Base-by-base conservation (phyloP, 35 echinoderm and acorn worm species). In the Heliocidaris erythrogramma region DNA sequence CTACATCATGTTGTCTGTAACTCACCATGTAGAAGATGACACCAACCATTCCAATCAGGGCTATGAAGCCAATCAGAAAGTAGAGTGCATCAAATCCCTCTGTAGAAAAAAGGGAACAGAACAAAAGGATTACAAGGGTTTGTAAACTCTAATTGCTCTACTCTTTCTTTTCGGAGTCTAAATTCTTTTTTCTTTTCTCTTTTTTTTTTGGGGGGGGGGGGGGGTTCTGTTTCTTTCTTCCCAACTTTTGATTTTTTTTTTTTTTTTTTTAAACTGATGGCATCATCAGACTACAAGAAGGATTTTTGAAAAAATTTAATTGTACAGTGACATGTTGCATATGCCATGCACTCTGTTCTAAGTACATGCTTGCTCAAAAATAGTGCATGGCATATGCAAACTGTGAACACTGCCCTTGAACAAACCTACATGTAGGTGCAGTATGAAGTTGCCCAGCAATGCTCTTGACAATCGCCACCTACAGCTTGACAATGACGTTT, bases 71-170 rank as follows among this genome's bases (percentile, higher is more conserved):
- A 88, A 98, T 61, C 30, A 95, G 92, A 52, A 98, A 98, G 50
- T 96, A 98, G 32, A 98, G 59, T 31, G 97, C 97, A 94, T 93
- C 96, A 86, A 97, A 96, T 94, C 97, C 96, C 61, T 94, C 97
- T 98, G 92, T 47, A 92, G 94, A 48, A 71, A 50, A 86, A 32
- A 56, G 21, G 30, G 52, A 88, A 49, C 7, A 48, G n/a, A 86
- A 21, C 9, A 88, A 14, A 35, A 3, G 29, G 17, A 21, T 69
- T 69, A 69, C 0, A 24, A 60, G 59, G 6, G 18, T 12, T 87
- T 87, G 85, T 30, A 87, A 30, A 21, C 24, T 86, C 27, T 87
- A 13, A 30, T 13, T 21, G 85, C 24, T 31, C 29, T 12, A 10
- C 29, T 0, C 29, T 84, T 84, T 14, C 85, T 86, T 30, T 21